phyloP scores from a whole-genome alignment of 2,113 vertebrate species.

The Azemiops feae region DNA sequence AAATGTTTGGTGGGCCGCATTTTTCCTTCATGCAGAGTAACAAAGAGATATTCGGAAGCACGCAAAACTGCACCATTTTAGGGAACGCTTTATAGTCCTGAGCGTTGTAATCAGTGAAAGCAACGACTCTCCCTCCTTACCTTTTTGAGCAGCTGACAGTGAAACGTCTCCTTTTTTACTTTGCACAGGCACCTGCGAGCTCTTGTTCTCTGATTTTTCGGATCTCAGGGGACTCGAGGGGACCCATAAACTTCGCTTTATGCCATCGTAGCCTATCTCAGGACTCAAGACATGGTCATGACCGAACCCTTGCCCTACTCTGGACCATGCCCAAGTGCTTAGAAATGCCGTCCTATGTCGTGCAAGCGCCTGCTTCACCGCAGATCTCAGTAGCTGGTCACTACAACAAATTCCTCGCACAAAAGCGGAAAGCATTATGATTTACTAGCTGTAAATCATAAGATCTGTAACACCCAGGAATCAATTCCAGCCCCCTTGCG shows the following conservation, averaged over 20 bases:
- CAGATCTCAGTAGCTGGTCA: constrained; percentile 22
- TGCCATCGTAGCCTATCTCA: neutral
- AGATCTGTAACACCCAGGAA: neutral
- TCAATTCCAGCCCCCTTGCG: neutral
- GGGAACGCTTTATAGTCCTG: rapidly evolving
- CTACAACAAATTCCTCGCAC: constrained; percentile 24
- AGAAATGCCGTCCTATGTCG: neutral
- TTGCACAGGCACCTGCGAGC: constrained; percentile 65
- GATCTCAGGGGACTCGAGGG: constrained; percentile 42
- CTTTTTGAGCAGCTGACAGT: constrained; percentile 79
- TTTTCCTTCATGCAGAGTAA: neutral
- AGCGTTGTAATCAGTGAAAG: rapidly evolving
- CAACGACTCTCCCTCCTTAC: constrained; percentile 56
- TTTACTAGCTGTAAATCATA: too few relatives aligned
- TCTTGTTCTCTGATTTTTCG: neutral
- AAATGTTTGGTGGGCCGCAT: neutral
- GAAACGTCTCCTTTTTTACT: constrained; percentile 47
- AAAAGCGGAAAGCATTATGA: constrained; percentile 53
- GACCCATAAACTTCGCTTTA: constrained; percentile 60
- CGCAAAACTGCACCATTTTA: neutral
- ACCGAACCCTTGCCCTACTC: constrained; percentile 5
- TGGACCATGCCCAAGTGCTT: neutral
- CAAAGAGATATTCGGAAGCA: neutral
- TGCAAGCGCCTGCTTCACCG: constrained; percentile 3
- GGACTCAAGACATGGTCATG: neutral